Percentiles rank a stretch among this genome's conserved stretches.
These are phyloP conservation scores for Malurus cyaneus DNA, from an alignment of 2,113 vertebrate species.

Conservation along the genomic window DNA sequence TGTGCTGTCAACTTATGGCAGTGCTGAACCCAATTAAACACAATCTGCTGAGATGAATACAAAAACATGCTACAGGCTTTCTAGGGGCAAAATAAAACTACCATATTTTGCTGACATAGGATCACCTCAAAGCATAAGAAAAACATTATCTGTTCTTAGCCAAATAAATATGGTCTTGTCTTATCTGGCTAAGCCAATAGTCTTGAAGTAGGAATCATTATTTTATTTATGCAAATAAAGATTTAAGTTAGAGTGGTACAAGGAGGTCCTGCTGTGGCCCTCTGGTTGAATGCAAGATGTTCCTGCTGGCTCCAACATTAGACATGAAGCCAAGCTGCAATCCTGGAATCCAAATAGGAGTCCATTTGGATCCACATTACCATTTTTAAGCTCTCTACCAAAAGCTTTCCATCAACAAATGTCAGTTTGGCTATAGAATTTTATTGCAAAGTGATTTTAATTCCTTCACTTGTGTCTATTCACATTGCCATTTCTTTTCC, in stretches of 20 bases:
- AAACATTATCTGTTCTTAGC: neutral
- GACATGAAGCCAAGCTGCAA: neutral
- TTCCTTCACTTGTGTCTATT: neutral
- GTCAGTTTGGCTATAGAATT: neutral
- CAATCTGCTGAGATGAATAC: neutral
- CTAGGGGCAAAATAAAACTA: no score
- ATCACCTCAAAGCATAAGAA: neutral
- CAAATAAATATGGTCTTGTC: neutral
- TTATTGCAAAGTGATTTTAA: neutral
- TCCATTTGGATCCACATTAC: neutral
- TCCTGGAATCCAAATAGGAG: neutral
- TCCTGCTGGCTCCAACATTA: rapidly evolving
- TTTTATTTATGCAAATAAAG: neutral
- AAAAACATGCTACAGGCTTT: neutral
- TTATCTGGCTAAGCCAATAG: neutral
- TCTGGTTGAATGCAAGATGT: neutral
- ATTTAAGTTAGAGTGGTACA: neutral
- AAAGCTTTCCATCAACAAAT: neutral
- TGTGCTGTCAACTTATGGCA: neutral
- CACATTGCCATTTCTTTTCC: neutral
- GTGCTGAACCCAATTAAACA: neutral
- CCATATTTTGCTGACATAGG: neutral
- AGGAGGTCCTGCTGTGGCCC: neutral
- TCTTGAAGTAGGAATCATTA: neutral
- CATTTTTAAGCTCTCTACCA: neutral